Evolutionary conservation across 2,797 vertebrate genomes (phyloP), one percentile per base, ranked within the genome.

Genomic region (Arremon brunneinucha): DNA sequence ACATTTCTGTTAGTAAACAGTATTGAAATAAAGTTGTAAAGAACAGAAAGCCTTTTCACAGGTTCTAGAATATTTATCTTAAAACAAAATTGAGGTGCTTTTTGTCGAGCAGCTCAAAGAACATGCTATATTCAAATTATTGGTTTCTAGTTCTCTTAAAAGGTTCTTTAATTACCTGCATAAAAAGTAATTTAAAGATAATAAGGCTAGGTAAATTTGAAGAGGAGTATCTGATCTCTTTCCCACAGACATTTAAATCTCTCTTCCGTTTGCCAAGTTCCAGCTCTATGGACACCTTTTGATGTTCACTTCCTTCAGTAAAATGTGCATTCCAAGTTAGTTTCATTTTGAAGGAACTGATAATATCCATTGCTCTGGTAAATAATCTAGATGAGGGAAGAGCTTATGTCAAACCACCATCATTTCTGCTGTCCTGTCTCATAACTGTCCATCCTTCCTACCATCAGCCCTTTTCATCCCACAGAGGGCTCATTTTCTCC

Each of bases 141-240:
- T 63, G 76, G 69, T 62, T 87, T 83, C 65, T 44, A 59, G n/a
- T 27, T 75, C 63, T 81, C 81, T 87, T 80, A 59, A 85, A 87
- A 77, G 39, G 67, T 30, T 71, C 65, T 90, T 71, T 52, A 89
- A 80, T 87, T 72, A 89, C 56, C 60, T 63, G 23, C 64, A 89
- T 64, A 35, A 79, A 63, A 87, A 83, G 47, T 55, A 86, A 81
- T 86, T 83, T 72, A 80, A 88, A 92, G 44, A 87, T 52, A 88
- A 83, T 49, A 91, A 47, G 53, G 0, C 3, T 30, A 62, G 87
- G 69, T 59, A 87, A 87, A 87, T 39, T 55, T 11, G 6, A 53
- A 83, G 53, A 34, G 32, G 12, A 91, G 21, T 62, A 94, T 55
- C 64, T 85, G 78, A 79, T 79, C 78, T 84, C 60, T 83, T 87